These are phyloP conservation scores for Charina bottae DNA, from an alignment of 2,113 vertebrate species.

Conservation along the genomic window DNA sequence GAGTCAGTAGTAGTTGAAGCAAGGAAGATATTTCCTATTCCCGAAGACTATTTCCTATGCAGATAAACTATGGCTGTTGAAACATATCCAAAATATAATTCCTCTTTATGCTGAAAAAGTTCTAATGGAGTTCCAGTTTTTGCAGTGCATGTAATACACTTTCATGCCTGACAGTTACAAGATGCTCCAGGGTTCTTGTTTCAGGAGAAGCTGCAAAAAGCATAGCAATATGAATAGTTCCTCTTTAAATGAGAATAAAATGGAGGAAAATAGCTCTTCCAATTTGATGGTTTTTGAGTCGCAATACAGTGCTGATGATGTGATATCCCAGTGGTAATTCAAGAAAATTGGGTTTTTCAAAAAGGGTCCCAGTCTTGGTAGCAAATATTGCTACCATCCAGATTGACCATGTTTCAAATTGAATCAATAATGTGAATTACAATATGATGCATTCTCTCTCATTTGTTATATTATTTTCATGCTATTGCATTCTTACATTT, in stretches of 20 bases:
- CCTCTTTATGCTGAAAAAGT: conserved; percentile 11
- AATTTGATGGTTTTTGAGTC: background rate
- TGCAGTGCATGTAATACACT: conserved; percentile 7
- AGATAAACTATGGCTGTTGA: conserved; percentile 30
- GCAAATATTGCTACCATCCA: background rate
- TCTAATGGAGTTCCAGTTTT: background rate
- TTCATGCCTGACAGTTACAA: conserved; percentile 10
- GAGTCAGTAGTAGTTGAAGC: background rate
- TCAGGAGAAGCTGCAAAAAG: background rate
- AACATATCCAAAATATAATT: conserved; percentile 24
- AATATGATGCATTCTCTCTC: background rate
- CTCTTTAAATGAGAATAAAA: background rate
- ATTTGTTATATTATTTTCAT: background rate
- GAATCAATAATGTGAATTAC: background rate
- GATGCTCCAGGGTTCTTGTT: background rate
- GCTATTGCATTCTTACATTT: background rate
- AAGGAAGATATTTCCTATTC: conserved; percentile 7
- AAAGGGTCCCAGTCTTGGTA: background rate
- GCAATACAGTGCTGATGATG: background rate
- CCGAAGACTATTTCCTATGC: conserved; percentile 37
- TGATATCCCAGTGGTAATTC: background rate
- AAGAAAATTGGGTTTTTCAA: background rate
- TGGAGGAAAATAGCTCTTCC: background rate
- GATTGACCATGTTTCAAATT: background rate
- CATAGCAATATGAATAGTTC: background rate